These are phyloP conservation scores for Gastrophysa polygoni DNA, from an alignment of 2,888 invertebrate genomes.

Conservation along the genomic window DNA sequence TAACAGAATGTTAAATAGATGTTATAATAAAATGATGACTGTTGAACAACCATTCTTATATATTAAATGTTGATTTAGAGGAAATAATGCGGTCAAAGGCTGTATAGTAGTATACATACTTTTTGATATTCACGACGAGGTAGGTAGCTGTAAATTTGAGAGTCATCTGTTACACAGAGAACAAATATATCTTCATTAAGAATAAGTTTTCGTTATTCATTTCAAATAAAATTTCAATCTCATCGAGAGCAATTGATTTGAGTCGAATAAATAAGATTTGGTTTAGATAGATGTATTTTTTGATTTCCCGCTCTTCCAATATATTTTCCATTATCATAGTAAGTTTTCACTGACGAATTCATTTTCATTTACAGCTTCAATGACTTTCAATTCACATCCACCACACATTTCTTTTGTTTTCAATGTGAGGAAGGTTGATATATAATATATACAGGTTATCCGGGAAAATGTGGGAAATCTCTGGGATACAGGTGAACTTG, in stretches of 20 bases:
- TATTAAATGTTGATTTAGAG: background rate
- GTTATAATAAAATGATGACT: background rate
- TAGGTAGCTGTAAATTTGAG: background rate
- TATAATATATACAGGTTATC: too few relatives aligned
- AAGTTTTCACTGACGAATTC: too few relatives aligned
- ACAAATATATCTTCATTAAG: background rate
- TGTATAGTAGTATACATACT: background rate
- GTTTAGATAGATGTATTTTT: background rate
- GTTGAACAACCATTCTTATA: background rate
- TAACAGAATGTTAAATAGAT: slow-evolving; percentile 13
- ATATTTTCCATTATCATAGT: too few relatives aligned
- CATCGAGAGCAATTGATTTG: background rate
- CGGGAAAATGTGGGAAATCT: too few relatives aligned
- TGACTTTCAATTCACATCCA: too few relatives aligned
- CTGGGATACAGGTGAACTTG: too few relatives aligned
- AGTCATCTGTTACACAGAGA: background rate
- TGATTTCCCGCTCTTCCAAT: too few relatives aligned
- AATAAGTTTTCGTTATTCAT: background rate
- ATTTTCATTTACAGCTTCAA: too few relatives aligned
- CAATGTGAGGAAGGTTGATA: too few relatives aligned
- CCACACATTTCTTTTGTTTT: too few relatives aligned
- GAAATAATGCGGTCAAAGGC: background rate
- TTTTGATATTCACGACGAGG: background rate
- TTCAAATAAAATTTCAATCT: background rate
- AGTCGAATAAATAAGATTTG: background rate